Evolutionary conservation across 2,113 vertebrate species (phyloP), one percentile per base, ranked within the genome.

Genomic region (Callipepla californica): DNA sequence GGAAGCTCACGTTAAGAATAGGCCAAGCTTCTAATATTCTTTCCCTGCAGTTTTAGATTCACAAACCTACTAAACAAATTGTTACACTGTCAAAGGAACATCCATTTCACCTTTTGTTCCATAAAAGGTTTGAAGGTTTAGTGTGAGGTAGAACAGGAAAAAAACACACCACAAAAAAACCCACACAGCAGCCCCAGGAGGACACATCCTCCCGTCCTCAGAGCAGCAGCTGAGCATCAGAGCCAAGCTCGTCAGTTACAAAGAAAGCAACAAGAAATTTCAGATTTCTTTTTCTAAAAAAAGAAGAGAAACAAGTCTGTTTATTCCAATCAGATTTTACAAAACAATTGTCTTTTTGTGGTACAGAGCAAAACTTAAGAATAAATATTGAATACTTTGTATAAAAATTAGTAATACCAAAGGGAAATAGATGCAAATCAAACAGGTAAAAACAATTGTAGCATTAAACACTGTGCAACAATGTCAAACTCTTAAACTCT

Each of bases 301-400:
- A 90, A 62, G 96, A 95, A 89, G 96, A 89, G 61, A 96, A 95
- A 87, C 83, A 94, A 85, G 68, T 95, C 94, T 87, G 55, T 98
- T 98, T 98, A 97, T 98, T 98, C 96, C 93, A 98, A 98, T 98
- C 80, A 95, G 78, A 81, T 96, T 97, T 97, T 96, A 96, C 94
- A 87, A 96, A 97, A 97, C 92, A 95, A 96, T 32, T 51, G 88
- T 95, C 68, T 93, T 95, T 92, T 94, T 96, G 79, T 94, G 86
- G 85, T 96, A 96, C 92, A 97, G 95, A 97, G 74, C 80, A 97
- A 96, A 95, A 75, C 97, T 92, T 89, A 96, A 88, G 96, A 97
- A 97, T 97, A 98, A 98, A 98, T 98, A 97, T 66, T 96, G 96
- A 95, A 94, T 82, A 94, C 77, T 96, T 97, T 68, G 80, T 97